Evolutionary conservation across 1,140 invertebrate genomes (phyloP).

Genomic region (Drosophila novamexicana): DNA sequence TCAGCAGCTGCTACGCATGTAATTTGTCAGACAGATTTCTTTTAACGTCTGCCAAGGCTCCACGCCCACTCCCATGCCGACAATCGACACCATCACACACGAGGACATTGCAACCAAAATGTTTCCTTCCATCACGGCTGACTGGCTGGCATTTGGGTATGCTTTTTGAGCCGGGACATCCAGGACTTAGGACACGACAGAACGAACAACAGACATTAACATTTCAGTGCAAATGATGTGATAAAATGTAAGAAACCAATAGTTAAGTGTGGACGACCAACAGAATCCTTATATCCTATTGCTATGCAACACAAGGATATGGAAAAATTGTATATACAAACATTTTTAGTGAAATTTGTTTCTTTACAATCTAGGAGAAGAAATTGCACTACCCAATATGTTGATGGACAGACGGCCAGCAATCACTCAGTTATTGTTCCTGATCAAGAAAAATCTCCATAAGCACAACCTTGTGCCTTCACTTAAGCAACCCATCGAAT

Average conservation of each 20-base stretch:
- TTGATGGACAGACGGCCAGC: no score
- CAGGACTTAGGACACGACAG: conserved; percentile 26
- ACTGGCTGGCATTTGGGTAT: conserved; percentile 50
- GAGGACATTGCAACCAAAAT: conserved; percentile 61
- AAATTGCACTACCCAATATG: no score
- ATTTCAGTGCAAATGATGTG: conserved; percentile 77
- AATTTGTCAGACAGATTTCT: conserved; percentile 80
- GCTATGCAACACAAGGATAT: neutral
- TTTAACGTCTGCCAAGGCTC: conserved; percentile 50
- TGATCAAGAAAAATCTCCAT: no score
- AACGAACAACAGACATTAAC: conserved; percentile 63
- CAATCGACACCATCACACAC: conserved; percentile 42
- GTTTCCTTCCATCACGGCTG: conserved; percentile 60
- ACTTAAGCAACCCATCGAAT: neutral
- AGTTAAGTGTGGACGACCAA: neutral
- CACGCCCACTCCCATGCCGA: conserved; percentile 6
- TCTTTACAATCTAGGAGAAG: no score
- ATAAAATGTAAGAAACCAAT: conserved; percentile 57
- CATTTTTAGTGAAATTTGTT: no score
- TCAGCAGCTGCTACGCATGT: conserved; percentile 67
- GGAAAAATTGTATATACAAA: neutral
- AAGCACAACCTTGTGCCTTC: no score
- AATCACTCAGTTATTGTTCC: no score
- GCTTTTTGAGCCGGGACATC: conserved; percentile 35
- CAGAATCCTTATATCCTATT: neutral